Evolutionary conservation across 2,888 invertebrate genomes (phyloP).

Genomic region (Nasonia oneida): DNA sequence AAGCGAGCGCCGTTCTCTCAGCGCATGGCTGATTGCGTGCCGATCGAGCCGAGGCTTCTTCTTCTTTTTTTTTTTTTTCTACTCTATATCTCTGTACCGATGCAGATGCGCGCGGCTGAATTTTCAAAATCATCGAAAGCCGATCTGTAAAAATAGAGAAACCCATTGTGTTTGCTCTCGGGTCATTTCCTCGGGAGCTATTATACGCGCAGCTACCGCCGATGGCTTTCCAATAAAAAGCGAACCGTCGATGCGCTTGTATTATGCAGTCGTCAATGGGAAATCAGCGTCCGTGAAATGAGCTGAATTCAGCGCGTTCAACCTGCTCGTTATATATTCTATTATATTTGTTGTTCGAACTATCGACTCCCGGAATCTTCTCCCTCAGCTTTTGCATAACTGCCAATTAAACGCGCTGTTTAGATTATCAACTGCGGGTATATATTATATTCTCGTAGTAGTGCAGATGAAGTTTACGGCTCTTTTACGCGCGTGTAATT

Average conservation of each 20-base stretch:
- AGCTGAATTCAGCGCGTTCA: constrained; percentile 14
- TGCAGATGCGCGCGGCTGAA: no score
- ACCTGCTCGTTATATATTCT: not conserved
- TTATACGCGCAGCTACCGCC: not conserved
- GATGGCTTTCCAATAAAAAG: constrained; percentile 29
- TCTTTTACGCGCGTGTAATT: not conserved
- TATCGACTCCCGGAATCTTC: constrained; percentile 8
- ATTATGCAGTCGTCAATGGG: not conserved
- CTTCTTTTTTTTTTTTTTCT: not conserved
- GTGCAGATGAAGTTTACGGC: constrained; percentile 30
- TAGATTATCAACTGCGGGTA: constrained; percentile 28
- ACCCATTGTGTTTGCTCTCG: not conserved
- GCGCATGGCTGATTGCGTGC: not conserved
- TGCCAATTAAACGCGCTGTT: constrained; percentile 39
- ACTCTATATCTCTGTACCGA: not conserved
- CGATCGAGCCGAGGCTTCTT: not conserved
- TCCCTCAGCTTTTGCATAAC: constrained; percentile 18
- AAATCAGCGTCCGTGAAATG: constrained; percentile 42
- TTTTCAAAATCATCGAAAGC: not conserved
- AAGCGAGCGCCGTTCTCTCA: not conserved
- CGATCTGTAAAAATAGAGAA: constrained; percentile 21
- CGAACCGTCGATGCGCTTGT: not conserved
- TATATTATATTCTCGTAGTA: no score
- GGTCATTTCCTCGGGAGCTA: constrained; percentile 20
- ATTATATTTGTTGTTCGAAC: constrained; percentile 43